Evolutionary conservation across 2,888 invertebrate genomes (phyloP), one percentile per base, ranked within the genome.

Genomic region (Monoplex corrugatus): DNA sequence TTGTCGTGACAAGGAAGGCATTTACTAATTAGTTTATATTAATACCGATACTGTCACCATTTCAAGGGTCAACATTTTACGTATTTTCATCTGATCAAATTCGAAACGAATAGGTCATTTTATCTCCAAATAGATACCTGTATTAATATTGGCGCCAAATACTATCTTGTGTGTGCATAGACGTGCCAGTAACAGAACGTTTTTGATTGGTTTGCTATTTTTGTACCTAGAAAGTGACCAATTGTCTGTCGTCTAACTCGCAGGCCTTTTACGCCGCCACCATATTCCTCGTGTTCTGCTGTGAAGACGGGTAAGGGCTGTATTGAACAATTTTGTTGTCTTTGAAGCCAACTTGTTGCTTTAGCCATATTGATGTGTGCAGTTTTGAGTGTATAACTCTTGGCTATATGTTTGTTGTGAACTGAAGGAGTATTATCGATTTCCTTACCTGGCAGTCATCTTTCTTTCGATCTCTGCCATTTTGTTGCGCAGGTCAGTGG

Each of bases 221-320:
- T 87, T 88, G 89, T 87, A 32, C 85, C 40, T 32, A 38, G 5
- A 28, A 45, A 23, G 43, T 38, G 50, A 32, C 90, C 90, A 90
- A 90, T 88, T n/a, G 88, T 83, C 50, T 78, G 0, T n/a, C 32
- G 23, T 35, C 63, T 91, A 84, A 32, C 80, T 80, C n/a, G 19
- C 28, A 32, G 23, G 40, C 75, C 89, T n/a, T 38, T 50, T 57
- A 68, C 68, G 32, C 45, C 35, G 83, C 90, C 89, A 63, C 91
- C 91, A 90, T 91, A 75, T 91, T 91, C 91, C 91, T 91, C 91
- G 91, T 91, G 91, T 87, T 85, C 88, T 57, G 88, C 88, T 32
- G 23, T 23, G 68, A 78, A 83, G 83, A 83, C 87, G 83, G 83
- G 88, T 88, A 83, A 88, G 88, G 28, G 28, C 8, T n/a, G 23